phyloP scores from a whole-genome alignment of 2,797 vertebrate species.

The Meriones psammophilus region DNA sequence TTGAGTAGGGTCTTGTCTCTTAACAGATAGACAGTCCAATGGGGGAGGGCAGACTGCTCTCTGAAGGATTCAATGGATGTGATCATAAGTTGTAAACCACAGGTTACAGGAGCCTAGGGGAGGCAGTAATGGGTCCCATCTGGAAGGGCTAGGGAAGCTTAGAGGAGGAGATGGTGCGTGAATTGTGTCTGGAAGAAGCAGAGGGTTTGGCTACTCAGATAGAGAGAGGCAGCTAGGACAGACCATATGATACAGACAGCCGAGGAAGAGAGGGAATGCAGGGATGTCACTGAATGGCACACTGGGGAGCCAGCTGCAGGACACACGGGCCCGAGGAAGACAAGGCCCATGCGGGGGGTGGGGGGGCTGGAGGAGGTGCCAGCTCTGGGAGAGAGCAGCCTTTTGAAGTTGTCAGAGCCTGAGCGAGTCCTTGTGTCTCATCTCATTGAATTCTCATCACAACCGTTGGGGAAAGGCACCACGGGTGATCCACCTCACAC shows the following conservation, averaged over 20 bases:
- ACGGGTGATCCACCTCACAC: background rate
- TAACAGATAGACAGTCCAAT: background rate
- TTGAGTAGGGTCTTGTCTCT: background rate
- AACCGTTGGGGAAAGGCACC: background rate
- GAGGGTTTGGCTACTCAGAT: background rate
- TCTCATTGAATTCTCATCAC: background rate
- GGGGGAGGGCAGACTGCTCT: background rate
- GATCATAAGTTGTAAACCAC: background rate
- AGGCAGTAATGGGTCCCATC: background rate
- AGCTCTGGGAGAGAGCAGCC: no score
- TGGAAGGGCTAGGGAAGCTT: background rate
- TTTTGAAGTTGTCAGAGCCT: background rate
- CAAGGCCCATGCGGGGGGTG: background rate
- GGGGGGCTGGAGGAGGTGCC: fast-evolving
- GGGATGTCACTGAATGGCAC: background rate
- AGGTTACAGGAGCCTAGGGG: background rate
- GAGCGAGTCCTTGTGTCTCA: background rate
- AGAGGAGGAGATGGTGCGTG: background rate
- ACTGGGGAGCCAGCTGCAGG: fast-evolving
- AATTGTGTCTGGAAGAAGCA: background rate
- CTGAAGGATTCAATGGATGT: no score
- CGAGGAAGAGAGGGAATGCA: background rate
- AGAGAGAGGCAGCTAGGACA: background rate
- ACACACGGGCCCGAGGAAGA: fast-evolving
- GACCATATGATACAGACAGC: background rate